These are phyloP conservation scores for Torymus texanus DNA, from an alignment of 2,888 invertebrate genomes.

Conservation along the genomic window DNA sequence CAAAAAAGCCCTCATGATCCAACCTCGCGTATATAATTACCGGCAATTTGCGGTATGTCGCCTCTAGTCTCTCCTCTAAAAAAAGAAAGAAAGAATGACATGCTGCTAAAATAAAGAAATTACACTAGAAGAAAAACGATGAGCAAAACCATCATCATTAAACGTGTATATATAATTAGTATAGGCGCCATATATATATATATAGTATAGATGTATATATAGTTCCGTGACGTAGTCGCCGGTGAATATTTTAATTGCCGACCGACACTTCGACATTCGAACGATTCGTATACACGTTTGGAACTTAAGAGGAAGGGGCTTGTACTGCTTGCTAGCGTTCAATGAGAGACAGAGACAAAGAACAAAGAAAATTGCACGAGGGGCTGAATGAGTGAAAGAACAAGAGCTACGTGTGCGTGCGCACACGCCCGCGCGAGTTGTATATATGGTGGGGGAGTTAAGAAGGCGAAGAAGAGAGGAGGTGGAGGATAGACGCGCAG, in stretches of 20 bases:
- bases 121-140: not conserved
- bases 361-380: constrained; percentile 55
- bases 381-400: constrained; percentile 39
- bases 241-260: constrained; percentile 68
- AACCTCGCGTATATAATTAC: constrained; percentile 44
- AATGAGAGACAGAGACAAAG: constrained; percentile 50
- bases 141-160: constrained; percentile 7
- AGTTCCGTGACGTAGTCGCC: not conserved
- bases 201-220: too few species aligned
- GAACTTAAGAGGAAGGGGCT: constrained; percentile 46
- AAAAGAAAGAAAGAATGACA: constrained; percentile 9
- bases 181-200: too few species aligned
- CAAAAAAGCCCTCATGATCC: constrained; percentile 42
- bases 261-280: constrained; percentile 66
- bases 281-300: constrained; percentile 63
- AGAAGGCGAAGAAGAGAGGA: constrained; percentile 48
- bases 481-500: constrained; percentile 18
- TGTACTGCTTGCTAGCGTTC: constrained; percentile 33
- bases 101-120: constrained; percentile 12
- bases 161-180: not conserved
- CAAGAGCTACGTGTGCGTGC: constrained; percentile 55
- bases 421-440: not conserved
- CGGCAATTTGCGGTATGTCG: constrained; percentile 10
- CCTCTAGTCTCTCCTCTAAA: too few species aligned
- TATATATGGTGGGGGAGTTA: not conserved